phyloP scores from a whole-genome alignment of 1,140 invertebrate species.

The Drosophila mojavensis region DNA sequence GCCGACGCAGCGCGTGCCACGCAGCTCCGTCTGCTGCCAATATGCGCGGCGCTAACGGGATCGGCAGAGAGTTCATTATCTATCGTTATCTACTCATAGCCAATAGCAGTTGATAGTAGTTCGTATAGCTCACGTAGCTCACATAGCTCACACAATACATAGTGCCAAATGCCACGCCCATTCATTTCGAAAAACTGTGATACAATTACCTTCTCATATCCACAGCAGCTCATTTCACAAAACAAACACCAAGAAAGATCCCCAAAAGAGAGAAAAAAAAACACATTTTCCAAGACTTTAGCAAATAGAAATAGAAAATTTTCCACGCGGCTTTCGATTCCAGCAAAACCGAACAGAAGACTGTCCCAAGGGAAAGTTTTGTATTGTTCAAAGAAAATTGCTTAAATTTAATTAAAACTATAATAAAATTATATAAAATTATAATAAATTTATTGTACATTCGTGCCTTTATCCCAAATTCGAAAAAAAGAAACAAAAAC shows the following conservation, averaged over 20 bases:
- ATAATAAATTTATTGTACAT: slow-evolving; percentile 36
- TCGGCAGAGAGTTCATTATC: neutral
- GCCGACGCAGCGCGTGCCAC: slow-evolving; percentile 90
- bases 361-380: slow-evolving; percentile 42
- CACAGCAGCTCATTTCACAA: neutral
- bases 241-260: neutral
- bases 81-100: neutral
- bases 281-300: slow-evolving; percentile 30
- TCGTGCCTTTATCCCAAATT: slow-evolving; percentile 50
- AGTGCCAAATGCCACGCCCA: slow-evolving; percentile 14
- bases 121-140: neutral
- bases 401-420: slow-evolving; percentile 1
- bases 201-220: slow-evolving; percentile 58
- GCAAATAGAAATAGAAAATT: slow-evolving; percentile 15
- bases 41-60: slow-evolving; percentile 74
- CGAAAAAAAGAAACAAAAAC: slow-evolving; percentile 8
- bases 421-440: neutral
- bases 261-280: slow-evolving; percentile 3
- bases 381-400: slow-evolving; percentile 1
- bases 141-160: neutral
- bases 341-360: slow-evolving; percentile 52
- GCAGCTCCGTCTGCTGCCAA: slow-evolving; percentile 84
- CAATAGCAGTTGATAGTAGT: neutral
- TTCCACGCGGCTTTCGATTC: slow-evolving; percentile 44
- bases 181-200: slow-evolving; percentile 77